phyloP scores from a whole-genome alignment of 2,888 invertebrate species.

The Callyntrura sp. region DNA sequence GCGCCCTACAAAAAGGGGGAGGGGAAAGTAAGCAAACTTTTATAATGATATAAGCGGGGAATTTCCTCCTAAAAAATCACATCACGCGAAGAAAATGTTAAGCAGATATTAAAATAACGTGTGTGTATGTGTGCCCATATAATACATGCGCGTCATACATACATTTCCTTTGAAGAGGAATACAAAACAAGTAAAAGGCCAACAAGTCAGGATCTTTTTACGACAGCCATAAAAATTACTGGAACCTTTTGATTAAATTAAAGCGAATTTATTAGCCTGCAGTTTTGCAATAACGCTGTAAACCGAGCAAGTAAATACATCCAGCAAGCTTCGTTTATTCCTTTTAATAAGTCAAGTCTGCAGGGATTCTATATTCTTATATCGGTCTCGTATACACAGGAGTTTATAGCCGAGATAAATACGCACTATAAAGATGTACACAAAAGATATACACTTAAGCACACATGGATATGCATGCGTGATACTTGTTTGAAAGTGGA shows the following conservation, averaged over 20 bases:
- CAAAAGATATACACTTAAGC: background rate
- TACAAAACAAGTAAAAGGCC: background rate
- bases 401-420: background rate
- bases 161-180: background rate
- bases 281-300: conserved; percentile 46
- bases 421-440: background rate
- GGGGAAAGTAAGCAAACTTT: background rate
- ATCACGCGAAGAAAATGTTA: background rate
- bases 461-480: background rate
- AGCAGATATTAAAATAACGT: conserved; percentile 23
- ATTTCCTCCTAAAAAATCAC: conserved; percentile 14
- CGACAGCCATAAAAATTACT: conserved; percentile 79
- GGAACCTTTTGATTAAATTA: conserved; percentile 78
- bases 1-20: background rate
- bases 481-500: background rate
- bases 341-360: conserved; percentile 33
- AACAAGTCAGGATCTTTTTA: conserved; percentile 74
- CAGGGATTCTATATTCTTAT: background rate
- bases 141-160: background rate
- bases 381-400: background rate
- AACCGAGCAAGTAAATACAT: conserved; percentile 19
- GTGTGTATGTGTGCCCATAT: too few relatives aligned
- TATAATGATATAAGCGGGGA: background rate
- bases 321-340: background rate
- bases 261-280: conserved; percentile 75